phyloP scores from a whole-genome alignment of 2,888 invertebrate species.

The Buathra laborator region DNA sequence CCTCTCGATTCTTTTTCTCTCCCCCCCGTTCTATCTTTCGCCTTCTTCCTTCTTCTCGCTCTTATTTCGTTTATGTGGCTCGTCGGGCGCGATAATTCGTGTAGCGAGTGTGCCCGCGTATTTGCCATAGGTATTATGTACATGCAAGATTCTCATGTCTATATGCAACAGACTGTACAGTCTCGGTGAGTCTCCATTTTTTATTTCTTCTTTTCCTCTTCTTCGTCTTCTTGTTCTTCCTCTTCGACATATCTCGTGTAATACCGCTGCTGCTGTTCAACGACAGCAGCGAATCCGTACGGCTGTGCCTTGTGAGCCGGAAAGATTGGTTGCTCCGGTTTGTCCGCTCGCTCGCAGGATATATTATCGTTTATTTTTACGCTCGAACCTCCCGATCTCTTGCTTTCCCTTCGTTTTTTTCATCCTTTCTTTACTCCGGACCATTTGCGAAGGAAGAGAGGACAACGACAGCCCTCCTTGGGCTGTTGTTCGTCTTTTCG shows the following conservation, averaged over 20 bases:
- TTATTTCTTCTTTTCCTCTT: slow-evolving; percentile 20
- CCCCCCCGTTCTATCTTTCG: slow-evolving; percentile 8
- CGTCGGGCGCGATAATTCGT: slow-evolving; percentile 61
- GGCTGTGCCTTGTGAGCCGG: slow-evolving; percentile 51
- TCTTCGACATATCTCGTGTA: slow-evolving; percentile 27
- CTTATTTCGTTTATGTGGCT: slow-evolving; percentile 56
- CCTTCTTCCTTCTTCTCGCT: slow-evolving; percentile 46
- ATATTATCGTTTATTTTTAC: slow-evolving; percentile 38
- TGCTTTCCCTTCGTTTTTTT: slow-evolving; percentile 21
- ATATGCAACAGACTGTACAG: slow-evolving; percentile 12
- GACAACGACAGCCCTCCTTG: neutral
- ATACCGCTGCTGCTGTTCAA: slow-evolving; percentile 12
- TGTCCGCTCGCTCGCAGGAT: slow-evolving; percentile 41
- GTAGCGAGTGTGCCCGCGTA: slow-evolving; percentile 48
- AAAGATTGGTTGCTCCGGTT: slow-evolving; percentile 57
- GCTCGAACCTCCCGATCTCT: slow-evolving; percentile 16
- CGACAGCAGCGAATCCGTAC: slow-evolving; percentile 14
- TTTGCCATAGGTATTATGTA: slow-evolving; percentile 31
- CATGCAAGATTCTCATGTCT: slow-evolving; percentile 30
- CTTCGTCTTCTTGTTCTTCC: slow-evolving; percentile 25
- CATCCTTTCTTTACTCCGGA: slow-evolving; percentile 9
- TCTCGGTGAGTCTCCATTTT: neutral
- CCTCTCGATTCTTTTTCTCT: slow-evolving; percentile 35
- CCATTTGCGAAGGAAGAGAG: slow-evolving; percentile 10
- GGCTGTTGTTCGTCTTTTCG: neutral